phyloP scores from a whole-genome alignment of 2,888 invertebrate species.

The Steinernema scapterisci region DNA sequence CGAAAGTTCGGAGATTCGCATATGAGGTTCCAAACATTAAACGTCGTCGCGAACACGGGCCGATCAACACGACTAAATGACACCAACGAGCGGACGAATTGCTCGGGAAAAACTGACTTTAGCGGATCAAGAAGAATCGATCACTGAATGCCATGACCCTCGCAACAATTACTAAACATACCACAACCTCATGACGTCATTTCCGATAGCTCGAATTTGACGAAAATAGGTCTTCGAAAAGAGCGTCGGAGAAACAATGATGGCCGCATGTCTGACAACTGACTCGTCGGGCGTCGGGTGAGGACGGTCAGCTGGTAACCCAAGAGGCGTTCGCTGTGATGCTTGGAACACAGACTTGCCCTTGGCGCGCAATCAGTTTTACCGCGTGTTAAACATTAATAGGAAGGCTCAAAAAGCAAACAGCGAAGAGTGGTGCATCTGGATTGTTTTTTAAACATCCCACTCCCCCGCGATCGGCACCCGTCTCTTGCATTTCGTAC shows the following conservation, averaged over 20 bases:
- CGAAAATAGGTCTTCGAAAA: not conserved
- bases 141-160: not conserved
- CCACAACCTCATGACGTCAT: not conserved
- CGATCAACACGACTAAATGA: not conserved
- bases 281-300: not conserved
- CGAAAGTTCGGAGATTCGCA: not conserved
- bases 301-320: conserved; percentile 1
- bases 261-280: conserved; percentile 1
- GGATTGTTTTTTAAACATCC: not conserved
- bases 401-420: not conserved
- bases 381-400: not conserved
- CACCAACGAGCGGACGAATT: not conserved
- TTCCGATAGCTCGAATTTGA: not conserved
- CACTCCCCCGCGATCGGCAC: not conserved
- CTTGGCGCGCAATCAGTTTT: too few relatives aligned
- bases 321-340: not conserved
- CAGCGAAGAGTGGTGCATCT: not conserved
- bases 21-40: not conserved
- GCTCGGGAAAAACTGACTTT: not conserved
- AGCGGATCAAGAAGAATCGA: not conserved
- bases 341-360: too few relatives aligned
- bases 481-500: not conserved
- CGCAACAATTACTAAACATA: not conserved
- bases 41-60: not conserved
- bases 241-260: not conserved